Evolutionary conservation across 2,888 invertebrate genomes (phyloP), one percentile per base, ranked within the genome.

Genomic region (Pachymerium ferrugineum): DNA sequence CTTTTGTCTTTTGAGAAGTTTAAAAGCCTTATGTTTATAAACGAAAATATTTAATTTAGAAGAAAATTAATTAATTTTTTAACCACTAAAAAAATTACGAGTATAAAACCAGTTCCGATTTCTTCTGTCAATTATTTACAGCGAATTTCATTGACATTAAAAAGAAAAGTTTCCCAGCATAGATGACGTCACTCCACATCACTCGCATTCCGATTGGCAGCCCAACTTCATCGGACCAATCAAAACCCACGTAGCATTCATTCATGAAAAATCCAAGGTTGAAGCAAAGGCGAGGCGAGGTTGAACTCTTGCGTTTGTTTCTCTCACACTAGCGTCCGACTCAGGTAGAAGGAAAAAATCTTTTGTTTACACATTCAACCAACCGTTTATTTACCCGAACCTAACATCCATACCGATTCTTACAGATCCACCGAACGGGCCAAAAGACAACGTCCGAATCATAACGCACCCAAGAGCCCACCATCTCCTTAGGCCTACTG

Each of bases 231-330:
- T 8, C 28, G 6, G 29, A 68, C 68, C 68, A 68, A 68, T 28
- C 68, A 68, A 8, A 68, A 22, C 6, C 25, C 28, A 10, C 19
- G 14, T 68, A 28, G 25, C 25, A 68, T 68, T 68, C 68, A 68
- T 68, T 68, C 68, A 68, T 68, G 68, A 68, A 54, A 54, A 25
- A 54, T 28, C 29, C 68, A 68, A 68, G 68, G 68, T 25, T 25
- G 68, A 68, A 22, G 19, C 68, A 25, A n/a, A 68, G 68, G n/a
- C 29, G 68, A 68, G 25, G 25, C 68, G 22, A 12, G 19, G 28
- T 25, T 14, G 25, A 68, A 28, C 33, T 33, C 33, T 8, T 54
- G 28, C 8, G 68, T 19, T 22, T 5, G 8, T 54, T 54, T 8
- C 14, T 68, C 68, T 28, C 68, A 68, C 29, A 14, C 22, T 19